These are phyloP conservation scores for Clamator glandarius DNA, from an alignment of 2,797 vertebrate genomes.

Conservation along the genomic window DNA sequence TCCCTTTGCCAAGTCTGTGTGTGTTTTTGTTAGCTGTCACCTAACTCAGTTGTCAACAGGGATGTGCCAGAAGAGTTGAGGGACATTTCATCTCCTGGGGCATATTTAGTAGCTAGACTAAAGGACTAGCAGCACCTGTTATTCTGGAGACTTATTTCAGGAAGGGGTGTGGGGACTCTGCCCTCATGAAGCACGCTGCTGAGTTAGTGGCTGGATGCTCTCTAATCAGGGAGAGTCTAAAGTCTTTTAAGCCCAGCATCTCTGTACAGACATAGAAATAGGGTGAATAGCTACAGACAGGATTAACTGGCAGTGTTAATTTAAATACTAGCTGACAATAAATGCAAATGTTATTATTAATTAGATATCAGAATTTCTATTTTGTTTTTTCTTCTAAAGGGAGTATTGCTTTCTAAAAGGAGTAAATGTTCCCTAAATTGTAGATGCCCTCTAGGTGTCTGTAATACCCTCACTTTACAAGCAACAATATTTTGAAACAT, in stretches of 20 bases:
- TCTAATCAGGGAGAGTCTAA: neutral
- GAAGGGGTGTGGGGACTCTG: neutral
- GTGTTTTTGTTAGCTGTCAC: neutral
- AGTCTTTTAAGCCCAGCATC: neutral
- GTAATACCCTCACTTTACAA: neutral
- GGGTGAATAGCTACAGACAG: neutral
- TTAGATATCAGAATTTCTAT: neutral
- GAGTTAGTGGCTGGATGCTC: neutral
- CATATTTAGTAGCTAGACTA: neutral
- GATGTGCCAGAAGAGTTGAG: neutral
- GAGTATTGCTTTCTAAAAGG: neutral
- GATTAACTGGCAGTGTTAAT: neutral
- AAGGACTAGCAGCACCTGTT: neutral
- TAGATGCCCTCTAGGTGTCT: neutral
- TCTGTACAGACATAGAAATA: neutral
- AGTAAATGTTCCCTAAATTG: neutral
- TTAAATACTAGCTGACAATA: neutral
- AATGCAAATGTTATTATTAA: neutral
- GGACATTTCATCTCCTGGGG: neutral
- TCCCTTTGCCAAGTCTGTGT: neutral
- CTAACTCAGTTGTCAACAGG: neutral
- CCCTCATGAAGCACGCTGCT: neutral
- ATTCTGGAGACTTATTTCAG: neutral
- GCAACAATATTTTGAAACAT: neutral
- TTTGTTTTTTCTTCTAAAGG: neutral